Conservation (phyloP, 2,797 vertebrate genomes). For the Danionella dracula region DNA sequence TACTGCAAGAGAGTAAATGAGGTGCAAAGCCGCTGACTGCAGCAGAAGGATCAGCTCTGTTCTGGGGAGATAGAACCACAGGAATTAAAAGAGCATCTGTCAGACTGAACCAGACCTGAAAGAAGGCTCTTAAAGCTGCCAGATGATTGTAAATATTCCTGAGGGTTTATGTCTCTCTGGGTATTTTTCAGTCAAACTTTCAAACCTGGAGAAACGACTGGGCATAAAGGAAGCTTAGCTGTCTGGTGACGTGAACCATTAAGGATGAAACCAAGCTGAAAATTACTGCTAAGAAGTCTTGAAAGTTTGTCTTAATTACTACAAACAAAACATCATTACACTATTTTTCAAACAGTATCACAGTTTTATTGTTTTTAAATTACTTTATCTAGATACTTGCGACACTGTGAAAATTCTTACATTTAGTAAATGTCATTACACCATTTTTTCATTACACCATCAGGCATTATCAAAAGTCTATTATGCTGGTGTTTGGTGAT, state of each 20-base stretch:
- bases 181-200: slow-evolving; percentile 19
- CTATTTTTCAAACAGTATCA: no score
- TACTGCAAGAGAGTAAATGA: slow-evolving; percentile 39
- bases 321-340: no score
- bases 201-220: slow-evolving; percentile 14
- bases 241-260: background rate
- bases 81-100: slow-evolving; percentile 44
- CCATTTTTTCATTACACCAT: no score
- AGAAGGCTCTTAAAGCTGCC: slow-evolving; percentile 29
- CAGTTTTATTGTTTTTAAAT: no score
- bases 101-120: slow-evolving; percentile 23
- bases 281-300: no score
- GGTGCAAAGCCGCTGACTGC: slow-evolving; percentile 34
- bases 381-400: no score
- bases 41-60: slow-evolving; percentile 31
- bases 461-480: no score
- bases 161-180: slow-evolving; percentile 5
- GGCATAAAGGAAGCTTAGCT: background rate
- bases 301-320: no score
- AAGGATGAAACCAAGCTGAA: background rate
- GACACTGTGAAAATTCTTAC: no score
- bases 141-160: slow-evolving; percentile 26
- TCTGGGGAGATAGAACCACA: slow-evolving; percentile 35
- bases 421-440: no score
- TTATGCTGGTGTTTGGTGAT: no score